These are phyloP conservation scores for Calliopsis andreniformis DNA, from an alignment of 1,140 invertebrate species.

Conservation along the genomic window DNA sequence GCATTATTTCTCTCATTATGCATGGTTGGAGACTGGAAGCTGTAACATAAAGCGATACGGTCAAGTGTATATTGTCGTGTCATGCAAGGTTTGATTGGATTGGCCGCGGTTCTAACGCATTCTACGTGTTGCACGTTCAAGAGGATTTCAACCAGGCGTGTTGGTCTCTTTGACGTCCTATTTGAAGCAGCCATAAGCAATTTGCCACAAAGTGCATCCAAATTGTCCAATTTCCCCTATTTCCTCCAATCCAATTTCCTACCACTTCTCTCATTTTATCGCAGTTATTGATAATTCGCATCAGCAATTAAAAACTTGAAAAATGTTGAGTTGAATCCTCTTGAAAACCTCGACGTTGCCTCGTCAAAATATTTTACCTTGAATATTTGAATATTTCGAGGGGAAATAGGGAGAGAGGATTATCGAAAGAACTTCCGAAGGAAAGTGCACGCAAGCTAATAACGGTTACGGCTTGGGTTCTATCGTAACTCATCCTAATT, in stretches of 20 bases:
- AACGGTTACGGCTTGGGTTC: neutral
- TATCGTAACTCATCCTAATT: slow-evolving; percentile 32
- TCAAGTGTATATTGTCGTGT: slow-evolving; percentile 34
- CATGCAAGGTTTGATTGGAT: slow-evolving; percentile 41
- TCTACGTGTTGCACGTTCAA: slow-evolving; percentile 33
- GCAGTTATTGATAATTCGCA: no score
- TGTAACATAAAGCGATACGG: neutral
- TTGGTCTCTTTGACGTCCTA: slow-evolving; percentile 36
- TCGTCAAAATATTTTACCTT: no score
- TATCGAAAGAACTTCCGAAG: no score
- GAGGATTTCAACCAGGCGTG: slow-evolving; percentile 23
- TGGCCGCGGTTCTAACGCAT: slow-evolving; percentile 17
- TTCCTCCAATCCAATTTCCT: no score
- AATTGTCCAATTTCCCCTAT: slow-evolving; percentile 9
- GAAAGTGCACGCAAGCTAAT: neutral
- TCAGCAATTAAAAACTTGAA: neutral
- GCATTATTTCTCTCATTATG: neutral
- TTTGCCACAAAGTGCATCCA: slow-evolving; percentile 22
- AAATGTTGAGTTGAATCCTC: no score
- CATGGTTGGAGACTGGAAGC: neutral
- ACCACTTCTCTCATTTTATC: neutral
- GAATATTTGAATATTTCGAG: no score
- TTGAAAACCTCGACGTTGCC: no score
- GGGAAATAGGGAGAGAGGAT: no score
- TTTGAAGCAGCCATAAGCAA: slow-evolving; percentile 37